Base-by-base conservation (phyloP, 2,888 invertebrate species). In the Anodontia alba region DNA sequence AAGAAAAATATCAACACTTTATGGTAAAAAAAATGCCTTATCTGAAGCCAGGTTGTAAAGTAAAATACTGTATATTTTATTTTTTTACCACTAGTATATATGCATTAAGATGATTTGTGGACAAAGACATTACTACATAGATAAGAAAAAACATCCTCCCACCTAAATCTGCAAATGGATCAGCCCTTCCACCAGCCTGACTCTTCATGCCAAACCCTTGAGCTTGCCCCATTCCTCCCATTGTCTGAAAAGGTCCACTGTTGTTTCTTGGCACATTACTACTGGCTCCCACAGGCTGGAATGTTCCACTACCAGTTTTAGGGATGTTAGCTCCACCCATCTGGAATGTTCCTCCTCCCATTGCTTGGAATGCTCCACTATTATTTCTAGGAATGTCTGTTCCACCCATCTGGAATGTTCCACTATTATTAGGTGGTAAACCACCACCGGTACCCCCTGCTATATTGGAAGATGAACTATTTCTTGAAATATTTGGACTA, bases 91-190 rank as follows among this genome's bases (percentile, higher is more conserved):
- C n/a, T n/a, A n/a, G n/a, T n/a, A n/a, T n/a, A n/a, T n/a, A n/a
- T n/a, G n/a, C n/a, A n/a, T n/a, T n/a, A n/a, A n/a, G n/a, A n/a
- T n/a, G n/a, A n/a, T n/a, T n/a, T n/a, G n/a, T n/a, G n/a, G n/a
- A n/a, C n/a, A n/a, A n/a, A n/a, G n/a, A n/a, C n/a, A n/a, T n/a
- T n/a, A n/a, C n/a, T n/a, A n/a, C n/a, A n/a, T n/a, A n/a, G n/a
- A n/a, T n/a, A n/a, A n/a, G n/a, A n/a, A n/a, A n/a, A n/a, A n/a
- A n/a, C n/a, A n/a, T n/a, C n/a, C n/a, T 38, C 62, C 33, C 80
- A 93, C 93, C 93, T 57, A 93, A 81, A 49, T 91, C 92, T 38
- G 92, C 91, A 90, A 93, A 93, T 23, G 93, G 93, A 83, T 93
- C 93, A 38, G 86, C 81, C 38, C 78, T 81, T 66, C 71, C 66